Evolutionary conservation across 2,113 vertebrate species (phyloP).

Genomic region (Patagioenas fasciata): DNA sequence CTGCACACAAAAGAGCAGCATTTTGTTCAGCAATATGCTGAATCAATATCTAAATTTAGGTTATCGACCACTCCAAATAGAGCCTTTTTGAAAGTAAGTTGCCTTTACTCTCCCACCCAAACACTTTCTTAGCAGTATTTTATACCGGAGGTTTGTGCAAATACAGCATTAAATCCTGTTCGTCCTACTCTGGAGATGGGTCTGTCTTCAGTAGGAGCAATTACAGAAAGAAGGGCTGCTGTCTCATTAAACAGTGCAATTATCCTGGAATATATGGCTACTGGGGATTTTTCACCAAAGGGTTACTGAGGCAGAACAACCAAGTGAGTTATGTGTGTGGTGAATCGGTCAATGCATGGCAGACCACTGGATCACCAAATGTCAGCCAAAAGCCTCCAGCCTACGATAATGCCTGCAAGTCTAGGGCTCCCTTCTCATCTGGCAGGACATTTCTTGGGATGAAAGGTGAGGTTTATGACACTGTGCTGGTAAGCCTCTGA

Average conservation of each 20-base stretch:
- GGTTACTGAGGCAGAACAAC: background rate
- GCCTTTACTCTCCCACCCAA: background rate
- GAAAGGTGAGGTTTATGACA: background rate
- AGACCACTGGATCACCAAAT: background rate
- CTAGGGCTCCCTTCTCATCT: background rate
- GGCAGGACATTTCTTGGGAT: background rate
- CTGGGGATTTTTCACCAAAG: background rate
- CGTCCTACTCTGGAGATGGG: background rate
- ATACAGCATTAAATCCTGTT: background rate
- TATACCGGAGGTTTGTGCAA: background rate
- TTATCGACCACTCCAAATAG: background rate
- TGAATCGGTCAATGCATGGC: background rate
- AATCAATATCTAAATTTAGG: background rate
- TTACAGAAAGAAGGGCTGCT: background rate
- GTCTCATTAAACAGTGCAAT: slow-evolving; percentile 1
- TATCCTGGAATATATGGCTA: background rate
- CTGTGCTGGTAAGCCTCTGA: background rate
- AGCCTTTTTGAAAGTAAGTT: background rate
- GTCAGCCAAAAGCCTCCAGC: background rate
- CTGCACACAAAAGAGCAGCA: background rate
- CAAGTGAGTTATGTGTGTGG: background rate
- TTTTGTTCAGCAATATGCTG: background rate
- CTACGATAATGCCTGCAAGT: background rate
- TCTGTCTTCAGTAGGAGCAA: background rate
- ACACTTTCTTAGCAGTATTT: background rate